Conservation (phyloP, 2,113 vertebrate genomes). For the Holacanthus passer region DNA sequence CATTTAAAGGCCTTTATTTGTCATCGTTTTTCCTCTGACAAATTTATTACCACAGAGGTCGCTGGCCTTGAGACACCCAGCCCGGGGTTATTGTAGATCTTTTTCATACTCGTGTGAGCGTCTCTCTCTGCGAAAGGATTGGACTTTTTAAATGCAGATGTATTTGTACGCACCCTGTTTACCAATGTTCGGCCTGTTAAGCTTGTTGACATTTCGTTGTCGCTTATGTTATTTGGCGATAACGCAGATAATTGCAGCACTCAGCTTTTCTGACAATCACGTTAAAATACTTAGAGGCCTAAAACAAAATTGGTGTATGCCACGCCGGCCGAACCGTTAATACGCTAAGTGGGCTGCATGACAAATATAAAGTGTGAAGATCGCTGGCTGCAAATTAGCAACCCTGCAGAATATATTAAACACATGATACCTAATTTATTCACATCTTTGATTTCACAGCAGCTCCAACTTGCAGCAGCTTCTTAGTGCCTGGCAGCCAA, state of each 20-base stretch:
- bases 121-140: background rate
- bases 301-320: constrained; percentile 9
- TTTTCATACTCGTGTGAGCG: constrained; percentile 30
- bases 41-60: constrained; percentile 72
- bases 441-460: constrained; percentile 41
- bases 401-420: constrained; percentile 55
- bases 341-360: constrained; percentile 31
- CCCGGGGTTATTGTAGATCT: constrained; percentile 52
- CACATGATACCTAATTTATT: constrained; percentile 49
- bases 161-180: background rate
- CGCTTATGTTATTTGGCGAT: constrained; percentile 27
- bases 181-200: constrained; percentile 9
- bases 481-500: constrained; percentile 57
- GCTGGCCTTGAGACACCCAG: constrained; percentile 53
- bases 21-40: constrained; percentile 73
- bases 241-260: constrained; percentile 30
- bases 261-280: constrained; percentile 26
- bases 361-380: constrained; percentile 43
- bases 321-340: constrained; percentile 44
- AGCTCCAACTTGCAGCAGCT: constrained; percentile 33
- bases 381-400: constrained; percentile 41
- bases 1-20: constrained; percentile 80
- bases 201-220: constrained; percentile 13
- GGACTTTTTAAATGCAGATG: constrained; percentile 35
- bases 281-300: constrained; percentile 15